Conservation (phyloP, 2,113 vertebrate genomes). For the Scophthalmus maximus region DNA sequence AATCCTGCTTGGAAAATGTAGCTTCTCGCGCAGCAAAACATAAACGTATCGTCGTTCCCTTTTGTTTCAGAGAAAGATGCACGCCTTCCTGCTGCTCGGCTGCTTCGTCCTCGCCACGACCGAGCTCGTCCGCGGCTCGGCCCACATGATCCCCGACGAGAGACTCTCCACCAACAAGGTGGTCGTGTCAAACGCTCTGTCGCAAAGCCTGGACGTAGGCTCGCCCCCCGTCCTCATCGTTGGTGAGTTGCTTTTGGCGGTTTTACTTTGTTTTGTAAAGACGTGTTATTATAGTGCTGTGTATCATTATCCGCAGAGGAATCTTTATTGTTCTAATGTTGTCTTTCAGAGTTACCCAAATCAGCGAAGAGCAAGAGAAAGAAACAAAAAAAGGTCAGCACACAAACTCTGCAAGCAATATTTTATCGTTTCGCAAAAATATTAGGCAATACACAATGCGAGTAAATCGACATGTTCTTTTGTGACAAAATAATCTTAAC, state of each 20-base stretch:
- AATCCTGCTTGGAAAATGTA: not conserved
- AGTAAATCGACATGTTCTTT: not conserved
- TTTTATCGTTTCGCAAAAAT: too few species aligned
- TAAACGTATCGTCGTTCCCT: not conserved
- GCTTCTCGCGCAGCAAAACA: not conserved
- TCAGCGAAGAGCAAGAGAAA: conserved; percentile 70
- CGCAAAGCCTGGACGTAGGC: conserved; percentile 18
- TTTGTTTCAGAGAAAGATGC: conserved; percentile 70
- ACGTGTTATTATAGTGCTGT: too few species aligned
- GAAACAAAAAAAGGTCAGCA: conserved; percentile 72
- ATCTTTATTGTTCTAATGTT: conserved; percentile 2
- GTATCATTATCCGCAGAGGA: too few species aligned
- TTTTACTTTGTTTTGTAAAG: too few species aligned
- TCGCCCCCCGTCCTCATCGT: conserved; percentile 74
- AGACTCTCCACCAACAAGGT: conserved; percentile 53
- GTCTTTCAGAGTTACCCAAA: conserved; percentile 75
- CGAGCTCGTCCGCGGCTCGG: conserved; percentile 51
- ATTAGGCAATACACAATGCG: not conserved
- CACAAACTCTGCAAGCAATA: not conserved
- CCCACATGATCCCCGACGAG: conserved; percentile 78
- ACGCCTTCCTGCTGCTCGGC: conserved; percentile 60
- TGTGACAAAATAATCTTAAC: not conserved
- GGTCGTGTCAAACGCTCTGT: conserved; percentile 16
- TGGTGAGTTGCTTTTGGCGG: conserved; percentile 59
- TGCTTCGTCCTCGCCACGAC: conserved; percentile 65